phyloP scores from a whole-genome alignment of 1,140 invertebrate genomes.

The Apocrypta bakeri region DNA sequence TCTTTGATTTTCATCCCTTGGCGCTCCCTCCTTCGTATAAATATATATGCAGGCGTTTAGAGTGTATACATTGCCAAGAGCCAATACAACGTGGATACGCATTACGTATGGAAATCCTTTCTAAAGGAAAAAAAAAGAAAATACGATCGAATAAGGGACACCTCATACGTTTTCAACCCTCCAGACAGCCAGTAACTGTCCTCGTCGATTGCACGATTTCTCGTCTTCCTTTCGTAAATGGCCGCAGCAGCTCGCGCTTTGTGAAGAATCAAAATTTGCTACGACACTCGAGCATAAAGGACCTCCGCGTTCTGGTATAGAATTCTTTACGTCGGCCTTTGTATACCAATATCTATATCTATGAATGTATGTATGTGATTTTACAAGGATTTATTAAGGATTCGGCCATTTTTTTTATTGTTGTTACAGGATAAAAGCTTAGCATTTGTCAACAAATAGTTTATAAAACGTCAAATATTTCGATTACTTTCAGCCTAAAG shows the following conservation, averaged over 20 bases:
- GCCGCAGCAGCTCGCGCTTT: neutral
- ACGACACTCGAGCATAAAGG: neutral
- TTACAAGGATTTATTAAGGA: no score
- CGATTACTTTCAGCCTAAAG: no score
- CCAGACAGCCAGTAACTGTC: neutral
- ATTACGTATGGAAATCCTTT: slow-evolving; percentile 30
- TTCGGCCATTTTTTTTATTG: no score
- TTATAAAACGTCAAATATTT: no score
- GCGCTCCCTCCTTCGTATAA: neutral
- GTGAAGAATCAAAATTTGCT: slow-evolving; percentile 30
- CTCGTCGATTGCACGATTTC: neutral
- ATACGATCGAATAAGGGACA: neutral
- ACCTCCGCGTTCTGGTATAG: neutral
- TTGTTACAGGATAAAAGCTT: no score
- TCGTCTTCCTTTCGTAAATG: neutral
- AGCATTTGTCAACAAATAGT: no score
- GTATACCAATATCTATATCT: no score
- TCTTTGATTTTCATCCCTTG: neutral
- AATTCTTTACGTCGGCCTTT: no score
- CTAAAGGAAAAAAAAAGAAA: neutral
- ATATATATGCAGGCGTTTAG: slow-evolving; percentile 23
- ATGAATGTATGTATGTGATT: no score
- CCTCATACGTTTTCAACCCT: neutral
- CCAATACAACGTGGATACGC: slow-evolving; percentile 15
- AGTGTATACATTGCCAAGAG: neutral